phyloP scores from a whole-genome alignment of 2,113 vertebrate genomes.

The Peromyscus polionotus region DNA sequence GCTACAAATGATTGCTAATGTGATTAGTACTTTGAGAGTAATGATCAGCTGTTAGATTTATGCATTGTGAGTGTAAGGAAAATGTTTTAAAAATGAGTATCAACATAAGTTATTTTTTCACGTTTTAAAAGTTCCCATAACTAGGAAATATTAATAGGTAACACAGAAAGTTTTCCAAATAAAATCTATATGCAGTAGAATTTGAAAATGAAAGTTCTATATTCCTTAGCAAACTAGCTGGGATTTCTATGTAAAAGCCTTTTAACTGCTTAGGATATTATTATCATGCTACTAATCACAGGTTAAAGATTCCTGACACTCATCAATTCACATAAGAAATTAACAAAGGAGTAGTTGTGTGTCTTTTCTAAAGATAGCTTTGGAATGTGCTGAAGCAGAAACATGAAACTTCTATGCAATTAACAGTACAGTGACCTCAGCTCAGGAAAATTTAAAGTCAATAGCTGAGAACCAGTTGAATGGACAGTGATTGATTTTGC shows the following conservation, averaged over 20 bases:
- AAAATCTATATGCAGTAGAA: not conserved
- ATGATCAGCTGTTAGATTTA: not conserved
- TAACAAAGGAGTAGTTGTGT: not conserved
- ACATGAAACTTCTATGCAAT: not conserved
- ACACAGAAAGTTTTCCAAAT: not conserved
- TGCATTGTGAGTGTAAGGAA: not conserved
- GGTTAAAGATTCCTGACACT: slow-evolving; percentile 47
- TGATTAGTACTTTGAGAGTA: not conserved
- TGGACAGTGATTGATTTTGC: slow-evolving; percentile 61
- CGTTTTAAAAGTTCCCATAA: not conserved
- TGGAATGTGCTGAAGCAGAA: not conserved
- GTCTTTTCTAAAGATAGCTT: slow-evolving; percentile 16
- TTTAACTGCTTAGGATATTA: slow-evolving; percentile 33
- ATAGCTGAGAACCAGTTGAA: slow-evolving; percentile 22
- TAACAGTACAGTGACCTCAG: slow-evolving; percentile 27
- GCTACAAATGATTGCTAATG: not conserved
- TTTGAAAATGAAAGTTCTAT: not conserved
- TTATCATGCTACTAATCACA: slow-evolving; percentile 53
- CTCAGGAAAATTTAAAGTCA: not conserved
- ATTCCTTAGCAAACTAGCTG: slow-evolving; percentile 8
- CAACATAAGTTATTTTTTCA: not conserved
- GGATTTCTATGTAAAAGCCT: not conserved
- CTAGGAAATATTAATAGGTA: not conserved
- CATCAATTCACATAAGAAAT: slow-evolving; percentile 55
- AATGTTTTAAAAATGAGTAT: not conserved